These are phyloP conservation scores for Branchellion lobata DNA, from an alignment of 2,888 invertebrate genomes.

Conservation along the genomic window DNA sequence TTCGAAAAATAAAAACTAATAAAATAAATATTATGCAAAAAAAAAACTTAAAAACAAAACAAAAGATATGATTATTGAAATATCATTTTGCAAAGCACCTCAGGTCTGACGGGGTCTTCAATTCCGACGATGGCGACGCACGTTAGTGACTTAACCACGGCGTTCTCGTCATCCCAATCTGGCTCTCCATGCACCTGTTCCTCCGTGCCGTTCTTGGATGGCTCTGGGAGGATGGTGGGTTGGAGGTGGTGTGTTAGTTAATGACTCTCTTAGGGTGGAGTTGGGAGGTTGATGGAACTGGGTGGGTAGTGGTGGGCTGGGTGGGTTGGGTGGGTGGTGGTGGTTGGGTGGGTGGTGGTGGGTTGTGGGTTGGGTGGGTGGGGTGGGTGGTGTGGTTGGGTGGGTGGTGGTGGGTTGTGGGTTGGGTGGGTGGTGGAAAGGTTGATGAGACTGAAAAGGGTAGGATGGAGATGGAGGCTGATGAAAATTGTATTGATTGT, in stretches of 20 bases:
- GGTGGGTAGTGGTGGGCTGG: background rate
- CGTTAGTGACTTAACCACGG: conserved; percentile 86
- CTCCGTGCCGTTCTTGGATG: conserved; percentile 85
- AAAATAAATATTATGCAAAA: too few species aligned
- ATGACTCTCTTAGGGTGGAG: background rate
- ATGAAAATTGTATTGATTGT: too few species aligned
- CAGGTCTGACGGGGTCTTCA: conserved; percentile 88
- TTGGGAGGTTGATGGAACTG: background rate
- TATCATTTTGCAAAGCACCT: too few species aligned
- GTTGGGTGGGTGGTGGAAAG: too few species aligned
- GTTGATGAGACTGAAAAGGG: too few species aligned
- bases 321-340: background rate
- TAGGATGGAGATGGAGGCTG: background rate
- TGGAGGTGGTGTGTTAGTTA: background rate
- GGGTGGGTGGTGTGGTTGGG: background rate
- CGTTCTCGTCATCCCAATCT: conserved; percentile 91
- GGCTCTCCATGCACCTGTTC: conserved; percentile 61
- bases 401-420: too few species aligned
- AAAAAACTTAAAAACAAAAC: too few species aligned
- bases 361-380: background rate
- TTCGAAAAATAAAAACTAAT: too few species aligned
- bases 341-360: background rate
- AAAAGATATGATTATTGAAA: too few species aligned
- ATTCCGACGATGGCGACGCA: conserved; percentile 95
- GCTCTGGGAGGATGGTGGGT: conserved; percentile 59